A percentile compares a stretch with the other conserved stretches of the same genome.
Evolutionary conservation across 2,797 vertebrate species (phyloP).

Genomic region (Astyanax mexicanus): DNA sequence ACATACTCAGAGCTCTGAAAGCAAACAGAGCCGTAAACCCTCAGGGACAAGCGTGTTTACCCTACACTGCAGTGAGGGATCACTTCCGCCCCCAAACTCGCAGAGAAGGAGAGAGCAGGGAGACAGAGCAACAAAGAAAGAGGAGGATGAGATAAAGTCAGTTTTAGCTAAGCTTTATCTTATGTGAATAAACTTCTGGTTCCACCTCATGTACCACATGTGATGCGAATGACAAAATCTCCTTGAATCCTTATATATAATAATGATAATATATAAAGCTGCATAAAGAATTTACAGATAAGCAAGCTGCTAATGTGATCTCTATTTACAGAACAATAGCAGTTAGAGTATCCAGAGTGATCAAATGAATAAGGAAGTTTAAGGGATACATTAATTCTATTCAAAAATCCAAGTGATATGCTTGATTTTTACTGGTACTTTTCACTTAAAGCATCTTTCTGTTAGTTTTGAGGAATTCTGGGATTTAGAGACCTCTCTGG

Average conservation of each 20-base stretch:
- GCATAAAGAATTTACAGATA: neutral
- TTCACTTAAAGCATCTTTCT: too few relatives aligned
- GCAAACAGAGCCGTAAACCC: constrained; percentile 75
- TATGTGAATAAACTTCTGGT: neutral
- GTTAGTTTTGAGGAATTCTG: too few relatives aligned
- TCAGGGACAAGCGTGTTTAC: constrained; percentile 68
- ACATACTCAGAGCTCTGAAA: constrained; percentile 75
- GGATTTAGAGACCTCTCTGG: too few relatives aligned
- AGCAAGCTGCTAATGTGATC: neutral
- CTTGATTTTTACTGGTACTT: too few relatives aligned
- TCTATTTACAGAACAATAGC: neutral
- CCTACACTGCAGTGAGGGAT: constrained; percentile 69
- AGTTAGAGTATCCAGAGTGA: too few relatives aligned
- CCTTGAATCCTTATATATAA: too few relatives aligned
- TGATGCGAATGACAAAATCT: too few relatives aligned
- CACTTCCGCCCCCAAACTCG: constrained; percentile 68
- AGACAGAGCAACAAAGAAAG: constrained; percentile 1
- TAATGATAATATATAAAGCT: too few relatives aligned
- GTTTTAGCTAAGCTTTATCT: neutral
- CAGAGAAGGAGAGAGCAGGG: constrained; percentile 41
- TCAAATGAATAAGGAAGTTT: too few relatives aligned
- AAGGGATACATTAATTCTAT: too few relatives aligned
- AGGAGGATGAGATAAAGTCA: neutral
- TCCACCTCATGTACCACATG: too few relatives aligned
- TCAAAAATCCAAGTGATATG: too few relatives aligned